phyloP scores from a whole-genome alignment of 2,113 vertebrate genomes.

The Athene noctua region DNA sequence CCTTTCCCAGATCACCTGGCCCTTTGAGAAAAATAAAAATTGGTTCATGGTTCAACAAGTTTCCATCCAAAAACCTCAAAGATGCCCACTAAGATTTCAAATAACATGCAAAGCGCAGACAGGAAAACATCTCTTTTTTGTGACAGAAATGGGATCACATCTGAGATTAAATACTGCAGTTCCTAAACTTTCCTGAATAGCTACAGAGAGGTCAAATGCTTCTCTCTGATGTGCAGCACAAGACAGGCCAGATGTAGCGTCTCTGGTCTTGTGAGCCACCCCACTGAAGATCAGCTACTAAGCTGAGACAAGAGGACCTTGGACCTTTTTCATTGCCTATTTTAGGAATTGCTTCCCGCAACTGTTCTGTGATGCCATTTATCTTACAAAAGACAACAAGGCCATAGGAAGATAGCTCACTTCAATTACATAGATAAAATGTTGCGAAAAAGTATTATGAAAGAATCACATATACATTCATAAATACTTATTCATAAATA shows the following conservation, averaged over 20 bases:
- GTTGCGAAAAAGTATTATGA: rapidly evolving
- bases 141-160: background rate
- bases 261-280: background rate
- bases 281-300: background rate
- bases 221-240: background rate
- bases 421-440: background rate
- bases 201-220: background rate
- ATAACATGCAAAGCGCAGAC: background rate
- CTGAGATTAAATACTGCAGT: background rate
- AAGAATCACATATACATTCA: background rate
- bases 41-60: background rate
- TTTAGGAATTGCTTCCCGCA: background rate
- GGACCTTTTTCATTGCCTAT: background rate
- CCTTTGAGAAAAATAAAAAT: background rate
- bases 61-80: background rate
- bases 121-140: background rate
- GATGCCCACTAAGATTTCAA: background rate
- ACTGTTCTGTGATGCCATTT: background rate
- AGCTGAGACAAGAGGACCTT: background rate
- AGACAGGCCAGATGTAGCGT: background rate
- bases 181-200: background rate
- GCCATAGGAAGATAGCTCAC: background rate
- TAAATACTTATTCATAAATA: background rate
- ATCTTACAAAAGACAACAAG: background rate
- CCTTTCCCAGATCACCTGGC: background rate